A percentile compares a stretch with the other conserved stretches of the same genome.
phyloP scores from a whole-genome alignment of 2,888 invertebrate species.

The Clepsis dumicolana region DNA sequence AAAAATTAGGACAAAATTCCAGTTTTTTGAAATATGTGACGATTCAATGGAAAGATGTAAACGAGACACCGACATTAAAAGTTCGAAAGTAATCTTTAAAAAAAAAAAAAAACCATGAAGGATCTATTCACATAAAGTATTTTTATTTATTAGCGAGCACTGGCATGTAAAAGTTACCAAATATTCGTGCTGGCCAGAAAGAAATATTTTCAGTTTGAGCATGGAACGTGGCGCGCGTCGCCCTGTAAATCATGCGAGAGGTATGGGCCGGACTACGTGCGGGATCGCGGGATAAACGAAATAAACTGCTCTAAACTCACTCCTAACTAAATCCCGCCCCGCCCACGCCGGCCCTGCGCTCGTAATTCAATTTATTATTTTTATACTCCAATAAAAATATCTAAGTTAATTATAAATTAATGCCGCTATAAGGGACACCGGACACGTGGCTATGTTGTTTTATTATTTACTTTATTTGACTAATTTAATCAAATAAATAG shows the following conservation, averaged over 20 bases:
- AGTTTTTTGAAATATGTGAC: too few relatives aligned
- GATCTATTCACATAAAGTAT: not conserved
- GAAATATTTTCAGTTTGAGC: slow-evolving; percentile 41
- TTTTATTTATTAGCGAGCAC: not conserved
- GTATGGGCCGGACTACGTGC: slow-evolving; percentile 47
- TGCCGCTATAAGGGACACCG: slow-evolving; percentile 35
- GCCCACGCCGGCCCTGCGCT: slow-evolving; percentile 35
- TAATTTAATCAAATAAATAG: slow-evolving; percentile 10
- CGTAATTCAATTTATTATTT: slow-evolving; percentile 41
- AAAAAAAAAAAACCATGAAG: too few relatives aligned
- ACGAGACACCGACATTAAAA: too few relatives aligned
- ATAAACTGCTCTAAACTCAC: slow-evolving; percentile 28
- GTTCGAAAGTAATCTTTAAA: not conserved
- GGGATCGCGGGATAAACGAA: slow-evolving; percentile 22
- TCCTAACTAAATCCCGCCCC: slow-evolving; percentile 4
- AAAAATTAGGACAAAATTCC: too few relatives aligned
- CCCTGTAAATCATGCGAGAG: slow-evolving; percentile 66
- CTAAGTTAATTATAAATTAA: slow-evolving; percentile 43
- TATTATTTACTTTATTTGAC: slow-evolving; percentile 25
- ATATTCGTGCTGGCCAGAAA: slow-evolving; percentile 23
- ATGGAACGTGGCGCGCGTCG: slow-evolving; percentile 53
- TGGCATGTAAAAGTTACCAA: slow-evolving; percentile 18
- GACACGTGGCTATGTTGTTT: slow-evolving; percentile 22
- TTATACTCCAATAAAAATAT: slow-evolving; percentile 42
- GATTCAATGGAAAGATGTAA: too few relatives aligned